Percentiles rank a stretch among this genome's conserved stretches.
These are phyloP conservation scores for Tetraodon nigroviridis DNA, from an alignment of 2,113 vertebrate genomes.

Conservation along the genomic window DNA sequence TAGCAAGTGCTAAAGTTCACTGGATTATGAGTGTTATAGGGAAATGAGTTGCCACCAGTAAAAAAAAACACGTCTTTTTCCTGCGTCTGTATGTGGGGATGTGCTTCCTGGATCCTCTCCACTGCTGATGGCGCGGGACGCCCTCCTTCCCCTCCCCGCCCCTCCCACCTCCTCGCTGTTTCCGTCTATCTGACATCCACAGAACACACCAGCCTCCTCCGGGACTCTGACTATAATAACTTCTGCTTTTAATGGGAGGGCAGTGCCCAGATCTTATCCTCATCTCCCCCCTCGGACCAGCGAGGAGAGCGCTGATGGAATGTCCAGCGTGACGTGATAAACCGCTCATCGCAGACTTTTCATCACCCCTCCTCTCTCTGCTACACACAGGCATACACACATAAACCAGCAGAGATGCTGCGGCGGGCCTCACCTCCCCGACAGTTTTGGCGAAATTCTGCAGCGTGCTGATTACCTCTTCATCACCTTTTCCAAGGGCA, in stretches of 20 bases:
- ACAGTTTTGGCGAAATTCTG: conserved; percentile 91
- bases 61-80: conserved; percentile 32
- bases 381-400: neutral
- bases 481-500: conserved; percentile 94
- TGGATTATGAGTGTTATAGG: conserved; percentile 34
- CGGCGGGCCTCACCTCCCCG: conserved; percentile 82
- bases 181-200: too few relatives aligned
- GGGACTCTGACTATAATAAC: too few relatives aligned
- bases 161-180: too few relatives aligned
- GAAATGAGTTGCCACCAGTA: conserved; percentile 13
- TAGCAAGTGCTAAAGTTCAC: conserved; percentile 45
- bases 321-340: conserved; percentile 4
- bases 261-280: too few relatives aligned
- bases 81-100: neutral
- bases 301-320: neutral
- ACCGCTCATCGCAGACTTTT: conserved; percentile 12
- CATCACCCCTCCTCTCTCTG: conserved; percentile 5
- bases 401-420: conserved; percentile 3
- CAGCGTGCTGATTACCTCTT: conserved; percentile 91
- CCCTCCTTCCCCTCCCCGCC: too few relatives aligned
- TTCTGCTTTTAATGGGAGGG: too few relatives aligned
- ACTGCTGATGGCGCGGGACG: too few relatives aligned
- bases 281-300: neutral
- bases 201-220: too few relatives aligned
- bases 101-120: neutral